Conservation (phyloP, 2,797 vertebrate species). For the Onychomys torridus region DNA sequence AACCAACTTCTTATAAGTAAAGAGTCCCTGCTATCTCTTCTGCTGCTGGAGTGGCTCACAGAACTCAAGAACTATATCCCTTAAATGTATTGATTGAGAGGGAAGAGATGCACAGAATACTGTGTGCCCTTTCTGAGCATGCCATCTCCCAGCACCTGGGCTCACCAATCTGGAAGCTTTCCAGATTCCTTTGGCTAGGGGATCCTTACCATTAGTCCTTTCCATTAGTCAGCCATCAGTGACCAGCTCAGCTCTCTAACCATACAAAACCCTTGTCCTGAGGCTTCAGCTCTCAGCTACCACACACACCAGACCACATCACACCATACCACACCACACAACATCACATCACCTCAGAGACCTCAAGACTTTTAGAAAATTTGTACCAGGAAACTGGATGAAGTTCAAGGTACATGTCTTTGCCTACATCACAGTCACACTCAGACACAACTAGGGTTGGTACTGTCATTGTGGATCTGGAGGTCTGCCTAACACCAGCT, state of each 20-base stretch:
- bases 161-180: background rate
- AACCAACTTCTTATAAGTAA: background rate
- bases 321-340: background rate
- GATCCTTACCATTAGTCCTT: background rate
- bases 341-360: background rate
- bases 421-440: background rate
- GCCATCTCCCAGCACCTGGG: background rate
- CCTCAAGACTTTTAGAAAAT: background rate
- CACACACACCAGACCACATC: background rate
- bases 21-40: rapidly evolving
- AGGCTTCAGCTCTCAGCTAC: background rate
- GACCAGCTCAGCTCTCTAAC: background rate
- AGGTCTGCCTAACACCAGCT: background rate
- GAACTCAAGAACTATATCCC: background rate
- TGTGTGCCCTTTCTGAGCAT: background rate
- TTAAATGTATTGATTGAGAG: background rate
- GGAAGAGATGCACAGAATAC: background rate
- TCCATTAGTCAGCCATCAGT: background rate
- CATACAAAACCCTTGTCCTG: background rate
- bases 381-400: background rate
- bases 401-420: background rate
- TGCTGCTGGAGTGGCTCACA: background rate
- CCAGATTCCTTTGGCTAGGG: background rate
- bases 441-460: background rate
- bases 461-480: background rate